A percentile compares a stretch with the other conserved stretches of the same genome.
These are phyloP conservation scores for Catagonus wagneri DNA, from an alignment of 2,113 vertebrate species.

Conservation along the genomic window DNA sequence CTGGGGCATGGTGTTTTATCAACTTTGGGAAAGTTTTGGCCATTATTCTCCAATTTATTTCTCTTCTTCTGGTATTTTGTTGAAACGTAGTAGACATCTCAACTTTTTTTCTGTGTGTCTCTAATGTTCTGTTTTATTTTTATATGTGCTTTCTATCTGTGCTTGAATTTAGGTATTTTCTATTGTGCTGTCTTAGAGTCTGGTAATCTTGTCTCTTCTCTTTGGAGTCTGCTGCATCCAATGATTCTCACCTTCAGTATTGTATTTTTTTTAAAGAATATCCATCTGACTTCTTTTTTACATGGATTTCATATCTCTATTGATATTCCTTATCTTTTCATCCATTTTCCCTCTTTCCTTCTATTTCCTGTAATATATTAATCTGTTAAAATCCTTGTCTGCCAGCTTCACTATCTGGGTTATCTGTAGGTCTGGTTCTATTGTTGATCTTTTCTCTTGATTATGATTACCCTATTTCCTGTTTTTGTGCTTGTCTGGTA, in stretches of 20 bases:
- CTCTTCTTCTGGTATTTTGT: not conserved
- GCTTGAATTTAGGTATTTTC: constrained; percentile 1
- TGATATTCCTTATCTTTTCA: constrained; percentile 6
- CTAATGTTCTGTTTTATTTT: not conserved
- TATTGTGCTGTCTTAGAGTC: not conserved
- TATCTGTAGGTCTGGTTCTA: constrained; percentile 13
- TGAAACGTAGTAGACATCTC: not conserved
- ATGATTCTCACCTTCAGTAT: not conserved
- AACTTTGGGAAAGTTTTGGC: not conserved
- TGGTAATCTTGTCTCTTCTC: not conserved
- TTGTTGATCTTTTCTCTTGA: constrained; percentile 48
- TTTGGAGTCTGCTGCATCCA: not conserved
- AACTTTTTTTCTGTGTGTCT: not conserved
- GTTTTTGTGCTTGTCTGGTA: not conserved
- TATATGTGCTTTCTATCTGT: not conserved
- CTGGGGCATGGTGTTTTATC: not conserved
- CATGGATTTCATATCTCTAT: not conserved
- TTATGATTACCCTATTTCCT: constrained; percentile 7
- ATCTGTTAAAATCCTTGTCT: not conserved
- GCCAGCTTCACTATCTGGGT: not conserved
- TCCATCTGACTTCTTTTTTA: constrained; percentile 43
- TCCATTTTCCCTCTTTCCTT: not conserved
- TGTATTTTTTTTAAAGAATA: not conserved
- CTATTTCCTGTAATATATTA: not conserved
- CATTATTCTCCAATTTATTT: not conserved